These are phyloP conservation scores for Polyommatus icarus DNA, from an alignment of 2,888 invertebrate genomes.

Conservation along the genomic window DNA sequence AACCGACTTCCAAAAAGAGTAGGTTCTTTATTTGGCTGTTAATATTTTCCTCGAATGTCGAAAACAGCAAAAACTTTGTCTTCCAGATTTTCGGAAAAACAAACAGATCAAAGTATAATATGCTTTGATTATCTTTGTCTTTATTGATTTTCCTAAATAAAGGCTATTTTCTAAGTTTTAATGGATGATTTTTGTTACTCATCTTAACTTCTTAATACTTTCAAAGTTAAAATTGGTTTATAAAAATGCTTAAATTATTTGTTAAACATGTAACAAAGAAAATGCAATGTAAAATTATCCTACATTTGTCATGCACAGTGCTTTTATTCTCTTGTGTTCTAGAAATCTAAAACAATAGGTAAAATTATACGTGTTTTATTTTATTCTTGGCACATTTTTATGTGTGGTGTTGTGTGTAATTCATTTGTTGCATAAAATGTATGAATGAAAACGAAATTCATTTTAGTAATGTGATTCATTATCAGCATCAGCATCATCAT, in stretches of 20 bases:
- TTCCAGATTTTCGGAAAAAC: no score
- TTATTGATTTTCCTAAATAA: background rate
- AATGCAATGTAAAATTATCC: background rate
- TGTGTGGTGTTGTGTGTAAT: conserved; percentile 11
- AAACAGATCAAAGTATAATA: no score
- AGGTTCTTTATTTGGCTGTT: no score
- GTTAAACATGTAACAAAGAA: background rate
- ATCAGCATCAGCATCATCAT: background rate
- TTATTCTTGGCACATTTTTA: background rate
- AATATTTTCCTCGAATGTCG: no score
- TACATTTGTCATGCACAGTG: conserved; percentile 2
- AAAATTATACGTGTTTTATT: conserved; percentile 12
- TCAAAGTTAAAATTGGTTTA: background rate
- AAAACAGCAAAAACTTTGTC: no score
- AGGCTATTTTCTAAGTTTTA: background rate
- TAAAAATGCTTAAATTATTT: background rate
- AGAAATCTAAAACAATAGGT: conserved; percentile 12
- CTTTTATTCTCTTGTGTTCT: background rate
- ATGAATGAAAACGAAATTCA: background rate
- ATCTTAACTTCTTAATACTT: background rate
- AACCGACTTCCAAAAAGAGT: no score
- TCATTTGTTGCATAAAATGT: conserved; percentile 2
- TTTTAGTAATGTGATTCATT: background rate
- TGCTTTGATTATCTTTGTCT: background rate
- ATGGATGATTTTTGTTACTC: background rate